Evolutionary conservation across 2,888 invertebrate genomes (phyloP), one percentile per base, ranked within the genome.

Genomic region (Drosophila kuntzei): DNA sequence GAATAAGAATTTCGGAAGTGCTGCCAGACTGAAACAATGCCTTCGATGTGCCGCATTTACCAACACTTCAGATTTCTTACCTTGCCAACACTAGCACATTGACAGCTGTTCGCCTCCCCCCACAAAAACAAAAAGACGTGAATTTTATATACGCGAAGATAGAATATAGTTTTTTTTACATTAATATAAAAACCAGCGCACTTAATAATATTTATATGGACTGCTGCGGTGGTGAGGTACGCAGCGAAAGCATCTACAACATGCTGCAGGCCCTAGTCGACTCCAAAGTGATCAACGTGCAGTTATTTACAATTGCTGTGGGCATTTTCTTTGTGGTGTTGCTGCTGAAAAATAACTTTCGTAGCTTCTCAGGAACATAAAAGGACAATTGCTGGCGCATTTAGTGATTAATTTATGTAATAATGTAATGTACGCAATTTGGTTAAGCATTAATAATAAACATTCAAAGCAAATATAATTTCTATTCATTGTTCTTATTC

Each of bases 301-400:
- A 90, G 82, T 77, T 91, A 49, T 88, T 91, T 67, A 90, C 91
- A 12, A 90, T 91, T 66, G 91, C 91, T 55, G 91, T 91, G 70
- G 91, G 91, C 37, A 89, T 91, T 65, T 86, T 91, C 62, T 91
- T 91, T 76, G 89, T 91, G 44, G 86, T 91, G 47, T 75, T 91
- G 63, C 73, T 91, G 70, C 69, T 91, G 51, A 91, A 91, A 71
- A 91, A 90, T 71, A 91, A 91, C 79, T 91, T 91, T 61, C 78
- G 89, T 27, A 87, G 83, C 69, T 90, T 90, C 55, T 91, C 89
- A 46, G 90, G 91, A 43, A 90, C 91, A 69, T 90, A 83, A 78
- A 57, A 54, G n/a, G 44, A n/a, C 16, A 9, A 11, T 29, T 32
- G 32, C 51, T 41, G 54, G n/a, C 44, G 43, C 25, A 39, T 46